A percentile compares a stretch with the other conserved stretches of the same genome.
phyloP scores from a whole-genome alignment of 2,888 invertebrate genomes.

The Parapristionchus giblindavisi region DNA sequence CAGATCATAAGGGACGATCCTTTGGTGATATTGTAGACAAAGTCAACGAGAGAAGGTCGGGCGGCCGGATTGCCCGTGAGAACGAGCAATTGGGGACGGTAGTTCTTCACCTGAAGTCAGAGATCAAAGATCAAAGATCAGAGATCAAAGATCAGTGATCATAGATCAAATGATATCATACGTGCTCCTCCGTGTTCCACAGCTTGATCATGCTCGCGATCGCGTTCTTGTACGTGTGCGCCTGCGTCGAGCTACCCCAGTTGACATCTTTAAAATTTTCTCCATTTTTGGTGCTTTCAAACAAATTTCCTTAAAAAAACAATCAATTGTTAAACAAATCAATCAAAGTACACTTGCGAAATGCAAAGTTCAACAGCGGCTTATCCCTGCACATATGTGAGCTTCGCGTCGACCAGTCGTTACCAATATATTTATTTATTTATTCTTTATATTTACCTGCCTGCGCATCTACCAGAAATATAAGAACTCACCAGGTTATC shows the following conservation, averaged over 20 bases:
- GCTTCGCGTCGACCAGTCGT: too few relatives aligned
- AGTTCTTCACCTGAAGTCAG: slow-evolving; percentile 31
- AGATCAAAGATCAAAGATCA: too few relatives aligned
- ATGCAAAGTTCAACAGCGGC: too few relatives aligned
- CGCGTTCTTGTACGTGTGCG: slow-evolving; percentile 92
- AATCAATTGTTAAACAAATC: too few relatives aligned
- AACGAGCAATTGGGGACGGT: slow-evolving; percentile 85
- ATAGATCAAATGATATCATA: slow-evolving; percentile 71
- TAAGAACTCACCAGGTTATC: slow-evolving; percentile 81
- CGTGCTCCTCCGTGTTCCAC: slow-evolving; percentile 89
- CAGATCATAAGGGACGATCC: slow-evolving; percentile 87
- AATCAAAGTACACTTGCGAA: too few relatives aligned
- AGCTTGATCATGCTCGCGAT: slow-evolving; percentile 86
- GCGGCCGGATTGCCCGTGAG: slow-evolving; percentile 84
- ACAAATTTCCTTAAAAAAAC: too few relatives aligned
- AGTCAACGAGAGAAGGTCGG: slow-evolving; percentile 88
- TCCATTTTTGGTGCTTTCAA: too few relatives aligned
- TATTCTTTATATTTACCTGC: not conserved
- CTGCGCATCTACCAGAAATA: too few relatives aligned
- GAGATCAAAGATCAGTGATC: too few relatives aligned
- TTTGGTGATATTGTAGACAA: slow-evolving; percentile 90
- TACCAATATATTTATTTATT: too few relatives aligned
- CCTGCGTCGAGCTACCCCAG: slow-evolving; percentile 96
- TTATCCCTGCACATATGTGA: too few relatives aligned
- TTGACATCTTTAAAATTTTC: slow-evolving; percentile 79